These are phyloP conservation scores for Pardosa pseudoannulata DNA, from an alignment of 2,888 invertebrate species.

Conservation along the genomic window DNA sequence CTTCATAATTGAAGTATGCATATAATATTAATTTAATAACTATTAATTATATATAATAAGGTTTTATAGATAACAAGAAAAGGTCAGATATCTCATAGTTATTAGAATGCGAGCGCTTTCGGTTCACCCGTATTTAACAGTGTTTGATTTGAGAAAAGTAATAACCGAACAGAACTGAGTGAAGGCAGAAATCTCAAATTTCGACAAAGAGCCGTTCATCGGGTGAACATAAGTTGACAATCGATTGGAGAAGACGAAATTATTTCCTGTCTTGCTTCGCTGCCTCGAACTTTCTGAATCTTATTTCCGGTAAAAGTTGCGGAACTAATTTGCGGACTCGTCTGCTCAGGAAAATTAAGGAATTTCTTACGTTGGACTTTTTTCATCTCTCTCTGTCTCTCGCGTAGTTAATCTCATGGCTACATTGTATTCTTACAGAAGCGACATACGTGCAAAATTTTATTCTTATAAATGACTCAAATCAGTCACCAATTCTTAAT, in stretches of 20 bases:
- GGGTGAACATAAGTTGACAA: background rate
- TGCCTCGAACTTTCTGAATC: background rate
- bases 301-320: background rate
- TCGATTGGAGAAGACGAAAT: background rate
- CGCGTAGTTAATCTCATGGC: background rate
- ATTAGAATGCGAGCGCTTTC: too few relatives aligned
- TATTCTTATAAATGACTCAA: too few relatives aligned
- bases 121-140: too few relatives aligned
- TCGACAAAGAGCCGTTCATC: background rate
- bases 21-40: too few relatives aligned
- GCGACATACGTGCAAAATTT: background rate
- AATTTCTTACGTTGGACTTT: background rate
- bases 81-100: too few relatives aligned
- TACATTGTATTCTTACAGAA: background rate
- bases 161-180: too few relatives aligned
- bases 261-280: background rate
- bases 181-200: background rate
- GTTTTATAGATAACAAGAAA: too few relatives aligned
- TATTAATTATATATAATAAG: too few relatives aligned
- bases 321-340: constrained; percentile 4
- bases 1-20: too few relatives aligned
- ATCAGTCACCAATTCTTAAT: too few relatives aligned
- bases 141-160: too few relatives aligned
- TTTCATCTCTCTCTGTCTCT: background rate
- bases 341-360: background rate